Conservation (phyloP, 2,888 invertebrate genomes). For the Cetonia aurata region DNA sequence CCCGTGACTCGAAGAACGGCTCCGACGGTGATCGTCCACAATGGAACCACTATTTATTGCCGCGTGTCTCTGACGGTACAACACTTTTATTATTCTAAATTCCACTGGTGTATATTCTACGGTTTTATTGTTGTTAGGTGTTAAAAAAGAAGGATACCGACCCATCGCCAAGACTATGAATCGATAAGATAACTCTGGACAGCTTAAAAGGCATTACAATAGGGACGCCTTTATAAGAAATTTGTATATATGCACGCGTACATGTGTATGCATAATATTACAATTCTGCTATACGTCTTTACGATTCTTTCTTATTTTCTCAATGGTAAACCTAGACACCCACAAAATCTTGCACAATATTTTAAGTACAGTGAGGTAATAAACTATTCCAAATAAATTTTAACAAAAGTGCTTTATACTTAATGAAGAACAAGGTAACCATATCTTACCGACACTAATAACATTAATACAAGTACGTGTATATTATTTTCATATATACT, state of each 20-base stretch:
- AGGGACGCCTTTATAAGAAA: constrained; percentile 26
- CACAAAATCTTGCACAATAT: too few relatives aligned
- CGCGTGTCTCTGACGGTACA: constrained; percentile 31
- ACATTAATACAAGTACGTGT: too few relatives aligned
- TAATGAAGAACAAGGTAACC: too few relatives aligned
- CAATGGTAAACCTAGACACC: constrained; percentile 3
- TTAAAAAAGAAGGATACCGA: constrained; percentile 40
- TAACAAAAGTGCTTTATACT: too few relatives aligned
- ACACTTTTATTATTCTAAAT: constrained; percentile 46
- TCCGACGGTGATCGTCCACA: constrained; percentile 32
- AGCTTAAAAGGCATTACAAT: constrained; percentile 39
- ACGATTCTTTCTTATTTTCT: constrained; percentile 15
- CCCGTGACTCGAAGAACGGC: constrained; percentile 23
- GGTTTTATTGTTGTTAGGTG: constrained; percentile 40
- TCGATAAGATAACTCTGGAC: constrained; percentile 32
- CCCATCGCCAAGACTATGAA: constrained; percentile 35
- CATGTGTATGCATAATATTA: too few relatives aligned
- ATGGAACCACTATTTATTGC: constrained; percentile 40
- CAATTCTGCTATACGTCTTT: constrained; percentile 2
- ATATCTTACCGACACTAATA: too few relatives aligned
- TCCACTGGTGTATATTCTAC: constrained; percentile 38
- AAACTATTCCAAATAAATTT: too few relatives aligned
- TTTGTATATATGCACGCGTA: constrained; percentile 14
- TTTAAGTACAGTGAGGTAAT: too few relatives aligned
- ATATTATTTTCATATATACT: too few relatives aligned